Conservation (phyloP, 1,140 invertebrate species). For the Pachypeltis micranthus region DNA sequence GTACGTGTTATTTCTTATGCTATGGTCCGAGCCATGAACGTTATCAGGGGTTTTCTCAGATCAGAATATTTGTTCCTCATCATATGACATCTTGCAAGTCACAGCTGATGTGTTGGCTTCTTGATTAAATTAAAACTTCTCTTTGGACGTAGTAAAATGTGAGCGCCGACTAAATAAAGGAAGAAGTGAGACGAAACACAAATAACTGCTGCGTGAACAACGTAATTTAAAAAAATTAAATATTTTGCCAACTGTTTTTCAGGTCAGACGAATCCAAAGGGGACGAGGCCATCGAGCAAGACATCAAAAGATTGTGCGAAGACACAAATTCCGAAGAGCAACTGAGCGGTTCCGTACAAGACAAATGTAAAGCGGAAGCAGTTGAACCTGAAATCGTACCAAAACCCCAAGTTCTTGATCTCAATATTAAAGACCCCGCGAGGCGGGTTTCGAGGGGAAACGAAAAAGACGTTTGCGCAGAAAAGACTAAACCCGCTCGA, state of each 20-base stretch:
- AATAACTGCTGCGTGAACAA: neutral
- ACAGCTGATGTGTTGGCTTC: too few relatives aligned
- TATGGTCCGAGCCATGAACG: too few relatives aligned
- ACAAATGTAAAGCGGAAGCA: neutral
- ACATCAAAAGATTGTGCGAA: neutral
- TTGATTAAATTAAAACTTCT: too few relatives aligned
- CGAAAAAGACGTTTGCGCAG: neutral
- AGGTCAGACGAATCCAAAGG: conserved; percentile 15
- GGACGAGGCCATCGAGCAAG: conserved; percentile 4
- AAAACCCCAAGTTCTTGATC: neutral
- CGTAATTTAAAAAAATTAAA: neutral
- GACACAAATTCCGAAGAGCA: neutral
- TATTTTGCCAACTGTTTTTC: neutral
- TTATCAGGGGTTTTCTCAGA: too few relatives aligned
- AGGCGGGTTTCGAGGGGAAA: neutral
- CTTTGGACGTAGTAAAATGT: too few relatives aligned
- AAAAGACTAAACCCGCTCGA: neutral
- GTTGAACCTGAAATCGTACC: neutral
- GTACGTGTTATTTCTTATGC: too few relatives aligned
- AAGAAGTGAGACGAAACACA: too few relatives aligned
- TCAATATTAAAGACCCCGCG: neutral
- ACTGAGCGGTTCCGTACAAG: too few relatives aligned
- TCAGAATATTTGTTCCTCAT: too few relatives aligned
- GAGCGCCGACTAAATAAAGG: too few relatives aligned
- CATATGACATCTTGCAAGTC: too few relatives aligned